phyloP scores from a whole-genome alignment of 2,888 invertebrate genomes.

The Hetaerina titia region DNA sequence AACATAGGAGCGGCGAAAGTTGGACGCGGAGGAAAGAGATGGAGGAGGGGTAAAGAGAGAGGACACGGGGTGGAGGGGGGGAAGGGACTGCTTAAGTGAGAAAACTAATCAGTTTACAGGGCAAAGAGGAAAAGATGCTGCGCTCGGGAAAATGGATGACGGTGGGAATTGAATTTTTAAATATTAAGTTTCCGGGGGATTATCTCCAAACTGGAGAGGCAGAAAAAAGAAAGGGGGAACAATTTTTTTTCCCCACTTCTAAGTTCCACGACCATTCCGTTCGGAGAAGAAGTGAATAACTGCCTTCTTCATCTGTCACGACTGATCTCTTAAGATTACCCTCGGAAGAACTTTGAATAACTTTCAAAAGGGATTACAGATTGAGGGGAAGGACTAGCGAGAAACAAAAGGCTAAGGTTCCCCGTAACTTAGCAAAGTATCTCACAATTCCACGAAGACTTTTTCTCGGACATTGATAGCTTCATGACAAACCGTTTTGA shows the following conservation, averaged over 20 bases:
- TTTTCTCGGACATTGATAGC: not conserved
- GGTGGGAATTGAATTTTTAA: slow-evolving; percentile 19
- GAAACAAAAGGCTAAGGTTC: not conserved
- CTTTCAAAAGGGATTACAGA: slow-evolving; percentile 3
- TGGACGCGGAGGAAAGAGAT: not conserved
- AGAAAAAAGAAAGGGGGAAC: not conserved
- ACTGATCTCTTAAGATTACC: slow-evolving; percentile 3
- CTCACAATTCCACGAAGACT: not conserved
- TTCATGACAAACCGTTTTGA: not conserved
- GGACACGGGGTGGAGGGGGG: not conserved
- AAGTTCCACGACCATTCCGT: not conserved
- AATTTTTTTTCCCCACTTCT: not conserved
- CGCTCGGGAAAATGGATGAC: slow-evolving; percentile 28
- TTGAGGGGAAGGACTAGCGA: slow-evolving; percentile 21
- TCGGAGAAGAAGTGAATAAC: slow-evolving; percentile 14
- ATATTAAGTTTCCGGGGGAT: slow-evolving; percentile 32
- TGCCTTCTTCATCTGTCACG: slow-evolving; percentile 30
- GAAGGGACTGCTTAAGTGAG: not conserved
- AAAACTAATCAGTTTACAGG: slow-evolving; percentile 35
- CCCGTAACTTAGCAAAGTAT: not conserved
- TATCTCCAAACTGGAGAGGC: not conserved
- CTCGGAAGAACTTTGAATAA: not conserved
- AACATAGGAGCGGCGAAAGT: not conserved
- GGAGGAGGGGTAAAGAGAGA: not conserved
- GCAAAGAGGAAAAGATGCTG: slow-evolving; percentile 4